Percentiles rank a stretch among this genome's conserved stretches.
Conservation (phyloP, 2,113 vertebrate genomes). For the Vombatus ursinus region DNA sequence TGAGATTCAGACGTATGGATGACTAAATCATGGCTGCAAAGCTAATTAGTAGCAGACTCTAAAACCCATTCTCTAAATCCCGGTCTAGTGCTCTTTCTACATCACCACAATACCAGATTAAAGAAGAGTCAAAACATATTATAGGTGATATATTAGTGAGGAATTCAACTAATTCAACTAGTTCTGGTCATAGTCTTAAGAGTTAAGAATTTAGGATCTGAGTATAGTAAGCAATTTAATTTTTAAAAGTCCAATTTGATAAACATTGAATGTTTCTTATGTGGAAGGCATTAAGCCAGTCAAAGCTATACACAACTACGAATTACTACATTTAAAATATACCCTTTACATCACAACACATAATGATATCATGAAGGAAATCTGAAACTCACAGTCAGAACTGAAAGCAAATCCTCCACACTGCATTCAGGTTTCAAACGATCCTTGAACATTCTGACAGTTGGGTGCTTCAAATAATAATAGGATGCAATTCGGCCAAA, state of each 20-base stretch:
- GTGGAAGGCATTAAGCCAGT: background rate
- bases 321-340: conserved; percentile 42
- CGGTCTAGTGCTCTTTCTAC: background rate
- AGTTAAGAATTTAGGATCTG: background rate
- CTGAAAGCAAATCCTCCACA: conserved; percentile 89
- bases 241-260: background rate
- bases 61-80: background rate
- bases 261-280: background rate
- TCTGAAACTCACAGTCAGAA: conserved; percentile 92
- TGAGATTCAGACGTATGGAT: too few species aligned
- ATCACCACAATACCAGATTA: background rate
- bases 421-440: conserved; percentile 90
- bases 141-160: background rate
- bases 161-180: background rate
- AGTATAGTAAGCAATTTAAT: background rate
- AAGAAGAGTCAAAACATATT: background rate
- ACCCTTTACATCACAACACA: conserved; percentile 18
- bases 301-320: background rate
- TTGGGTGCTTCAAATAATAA: conserved; percentile 97
- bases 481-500: conserved; percentile 95
- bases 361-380: conserved; percentile 16
- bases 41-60: background rate
- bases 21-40: background rate
- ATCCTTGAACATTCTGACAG: conserved; percentile 94
- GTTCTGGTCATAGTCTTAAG: background rate